Conservation (phyloP, 2,113 vertebrate species). For the Paradisaea rubra region DNA sequence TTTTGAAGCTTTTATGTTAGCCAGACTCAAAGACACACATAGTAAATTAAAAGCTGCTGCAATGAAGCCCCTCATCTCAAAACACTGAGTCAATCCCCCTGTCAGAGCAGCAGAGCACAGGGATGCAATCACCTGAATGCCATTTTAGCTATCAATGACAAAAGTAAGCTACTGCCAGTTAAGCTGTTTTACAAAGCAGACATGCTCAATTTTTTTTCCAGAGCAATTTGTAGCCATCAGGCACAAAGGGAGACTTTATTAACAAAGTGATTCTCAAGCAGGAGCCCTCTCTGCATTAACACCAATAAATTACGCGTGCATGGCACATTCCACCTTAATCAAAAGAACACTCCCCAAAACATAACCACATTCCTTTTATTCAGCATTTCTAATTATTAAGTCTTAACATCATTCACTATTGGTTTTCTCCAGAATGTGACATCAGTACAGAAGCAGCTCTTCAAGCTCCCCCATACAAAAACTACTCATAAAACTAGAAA, state of each 20-base stretch:
- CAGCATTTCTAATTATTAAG: not conserved
- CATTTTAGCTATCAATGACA: not conserved
- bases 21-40: not conserved
- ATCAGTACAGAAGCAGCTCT: not conserved
- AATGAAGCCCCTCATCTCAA: not conserved
- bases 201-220: not conserved
- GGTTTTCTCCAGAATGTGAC: not conserved
- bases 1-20: not conserved
- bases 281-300: not conserved
- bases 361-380: not conserved
- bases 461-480: not conserved
- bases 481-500: not conserved
- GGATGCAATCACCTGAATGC: not conserved
- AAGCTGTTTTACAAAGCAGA: not conserved
- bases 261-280: not conserved
- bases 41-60: not conserved
- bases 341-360: slow-evolving; percentile 19
- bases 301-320: not conserved
- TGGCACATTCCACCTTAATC: slow-evolving; percentile 31
- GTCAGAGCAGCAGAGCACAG: not conserved
- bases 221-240: not conserved
- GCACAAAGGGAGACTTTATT: not conserved
- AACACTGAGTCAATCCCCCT: not conserved
- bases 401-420: not conserved
- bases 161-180: not conserved